Evolutionary conservation across 2,113 vertebrate genomes (phyloP), one percentile per base, ranked within the genome.

Genomic region (Microcebus tavaratra): DNA sequence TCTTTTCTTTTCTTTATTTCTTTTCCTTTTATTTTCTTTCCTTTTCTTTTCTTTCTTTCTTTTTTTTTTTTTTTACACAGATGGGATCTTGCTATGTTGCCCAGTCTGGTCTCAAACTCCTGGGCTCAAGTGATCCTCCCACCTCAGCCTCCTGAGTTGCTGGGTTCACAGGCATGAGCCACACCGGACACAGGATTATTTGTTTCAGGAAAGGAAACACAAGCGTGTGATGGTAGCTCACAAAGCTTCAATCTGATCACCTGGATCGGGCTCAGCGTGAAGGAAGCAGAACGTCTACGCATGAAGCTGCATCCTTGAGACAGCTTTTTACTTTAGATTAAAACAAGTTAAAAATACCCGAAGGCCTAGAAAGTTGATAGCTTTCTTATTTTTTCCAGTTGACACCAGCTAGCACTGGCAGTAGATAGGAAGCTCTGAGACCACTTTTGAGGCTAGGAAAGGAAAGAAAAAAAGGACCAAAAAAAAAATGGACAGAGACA

Each of bases 1-100:
- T 13, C 48, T 3, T 50, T 6, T 42, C 50, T 50, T 14, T 42
- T 5, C 5, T 42, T 13, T 57, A 1, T 45, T 45, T 45, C 0
- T 1, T 50, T 25, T 59, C 9, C 1, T 10, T 23, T 59, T 25
- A 0, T 8, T 45, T 45, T 6, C 8, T 8, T 45, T 45, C 8
- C 8, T 8, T 45, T 8, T 0, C 42, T 45, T 42, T 42, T 42
- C 42, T 42, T 42, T 8, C 7, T 8, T 45, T 45, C 6, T 45
- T 45, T 45, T n/a, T 5, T 45, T 53, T 53, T 27, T 61, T 61
- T 27, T 11, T 25, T 61, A 27, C 4, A 61, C 23, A 61, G 59
- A 61, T 25, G 25, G 59, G 23, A 0, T 61, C 23, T 61, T 25
- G 10, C 59, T 61, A 3, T 61, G 25, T 61, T 61, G 59, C 59